phyloP scores from a whole-genome alignment of 2,888 invertebrate species.

The Phoenoteleia sp. region DNA sequence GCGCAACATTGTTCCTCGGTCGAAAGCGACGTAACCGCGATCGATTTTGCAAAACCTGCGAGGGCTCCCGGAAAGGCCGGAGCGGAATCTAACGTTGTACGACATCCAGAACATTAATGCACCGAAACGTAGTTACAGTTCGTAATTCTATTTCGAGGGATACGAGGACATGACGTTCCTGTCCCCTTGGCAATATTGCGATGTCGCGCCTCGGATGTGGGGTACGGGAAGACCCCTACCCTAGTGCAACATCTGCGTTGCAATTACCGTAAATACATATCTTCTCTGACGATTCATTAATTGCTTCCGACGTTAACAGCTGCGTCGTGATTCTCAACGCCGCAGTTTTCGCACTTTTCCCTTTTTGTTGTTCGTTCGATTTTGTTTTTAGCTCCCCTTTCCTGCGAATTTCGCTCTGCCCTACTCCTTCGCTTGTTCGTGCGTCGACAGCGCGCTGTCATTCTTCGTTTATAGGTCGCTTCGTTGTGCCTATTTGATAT shows the following conservation, averaged over 20 bases:
- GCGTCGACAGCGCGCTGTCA: background rate
- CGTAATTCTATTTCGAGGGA: slow-evolving; percentile 84
- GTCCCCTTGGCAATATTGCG: slow-evolving; percentile 78
- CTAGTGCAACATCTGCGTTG: slow-evolving; percentile 83
- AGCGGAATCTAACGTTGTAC: slow-evolving; percentile 72
- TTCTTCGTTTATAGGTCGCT: slow-evolving; percentile 36
- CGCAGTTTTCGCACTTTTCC: background rate
- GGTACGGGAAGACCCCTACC: slow-evolving; percentile 73
- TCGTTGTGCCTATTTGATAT: too few relatives aligned
- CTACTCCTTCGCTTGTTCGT: too few relatives aligned
- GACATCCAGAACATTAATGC: slow-evolving; percentile 79
- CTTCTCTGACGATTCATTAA: slow-evolving; percentile 70
- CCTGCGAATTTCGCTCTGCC: background rate
- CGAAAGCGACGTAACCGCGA: slow-evolving; percentile 78
- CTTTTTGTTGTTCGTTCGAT: background rate
- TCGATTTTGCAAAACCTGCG: slow-evolving; percentile 77
- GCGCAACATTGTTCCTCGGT: slow-evolving; percentile 59
- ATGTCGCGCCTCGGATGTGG: slow-evolving; percentile 58
- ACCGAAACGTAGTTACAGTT: slow-evolving; percentile 85
- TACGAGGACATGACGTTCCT: slow-evolving; percentile 75
- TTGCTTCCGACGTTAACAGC: slow-evolving; percentile 73
- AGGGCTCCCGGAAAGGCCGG: slow-evolving; percentile 51
- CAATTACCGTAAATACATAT: slow-evolving; percentile 80
- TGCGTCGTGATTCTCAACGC: slow-evolving; percentile 63
- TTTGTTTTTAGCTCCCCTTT: background rate